Evolutionary conservation across 1,140 invertebrate species (phyloP).

Genomic region (Zelostemma sp.): DNA sequence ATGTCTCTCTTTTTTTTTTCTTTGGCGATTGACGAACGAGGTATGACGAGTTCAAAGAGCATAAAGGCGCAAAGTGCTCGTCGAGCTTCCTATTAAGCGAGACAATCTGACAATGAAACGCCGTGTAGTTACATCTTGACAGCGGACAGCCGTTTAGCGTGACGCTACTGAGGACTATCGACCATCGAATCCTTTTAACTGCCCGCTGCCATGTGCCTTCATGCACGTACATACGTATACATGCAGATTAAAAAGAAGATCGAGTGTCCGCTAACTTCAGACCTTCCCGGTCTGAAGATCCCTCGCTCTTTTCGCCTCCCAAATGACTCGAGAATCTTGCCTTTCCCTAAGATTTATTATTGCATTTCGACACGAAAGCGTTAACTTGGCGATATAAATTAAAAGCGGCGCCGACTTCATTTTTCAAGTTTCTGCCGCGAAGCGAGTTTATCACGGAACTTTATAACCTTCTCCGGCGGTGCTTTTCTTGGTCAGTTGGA

Average conservation of each 20-base stretch:
- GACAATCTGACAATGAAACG: constrained; percentile 47
- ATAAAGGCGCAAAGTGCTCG: constrained; percentile 31
- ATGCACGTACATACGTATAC: constrained; percentile 38
- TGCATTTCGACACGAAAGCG: constrained; percentile 7
- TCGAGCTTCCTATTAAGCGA: constrained; percentile 45
- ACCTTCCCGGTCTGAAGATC: constrained; percentile 47
- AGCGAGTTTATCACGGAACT: constrained; percentile 21
- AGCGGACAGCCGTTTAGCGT: constrained; percentile 49
- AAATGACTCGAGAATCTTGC: neutral
- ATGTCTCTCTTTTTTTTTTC: neutral
- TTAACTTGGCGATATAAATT: no score
- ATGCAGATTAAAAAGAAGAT: constrained; percentile 46
- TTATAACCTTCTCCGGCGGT: constrained; percentile 28
- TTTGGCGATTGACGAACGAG: constrained; percentile 13
- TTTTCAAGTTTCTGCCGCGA: constrained; percentile 10
- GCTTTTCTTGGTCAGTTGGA: constrained; percentile 34
- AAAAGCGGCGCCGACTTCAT: no score
- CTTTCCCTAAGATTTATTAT: constrained; percentile 16
- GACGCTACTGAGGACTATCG: constrained; percentile 26
- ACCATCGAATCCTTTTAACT: constrained; percentile 57
- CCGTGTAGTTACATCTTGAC: constrained; percentile 44
- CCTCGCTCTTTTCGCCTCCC: no score
- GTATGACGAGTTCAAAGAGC: constrained; percentile 38
- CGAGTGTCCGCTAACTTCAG: constrained; percentile 59
- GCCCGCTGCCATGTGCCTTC: constrained; percentile 27